Base-by-base conservation (phyloP, 1,140 invertebrate species). In the Drosophila persimilis region DNA sequence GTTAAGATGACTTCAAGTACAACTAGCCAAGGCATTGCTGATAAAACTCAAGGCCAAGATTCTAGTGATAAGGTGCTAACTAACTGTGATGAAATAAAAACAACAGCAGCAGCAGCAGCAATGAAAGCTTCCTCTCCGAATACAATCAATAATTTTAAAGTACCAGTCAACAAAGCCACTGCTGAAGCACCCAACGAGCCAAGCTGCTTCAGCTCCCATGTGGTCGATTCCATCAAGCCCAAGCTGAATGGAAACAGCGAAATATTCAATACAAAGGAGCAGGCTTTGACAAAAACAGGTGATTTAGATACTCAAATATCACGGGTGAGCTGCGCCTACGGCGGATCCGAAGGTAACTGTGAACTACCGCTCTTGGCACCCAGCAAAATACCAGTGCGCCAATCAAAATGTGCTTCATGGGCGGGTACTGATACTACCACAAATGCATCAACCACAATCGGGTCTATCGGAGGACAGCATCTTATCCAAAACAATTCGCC, bases 341-440 rank as follows among this genome's bases (percentile, higher is more conserved):
- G 24, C 17, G 56, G 24, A 15, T 90, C 22, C 76, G 46, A 47
- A n/a, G 22, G 9, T 20, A 91, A 11, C 31, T 60, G 15, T 53
- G 77, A 77, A 20, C 6, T 59, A 11, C 41, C 65, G 43, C 31
- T 57, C 6, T 43, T 41, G 6, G 56, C 65, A 11, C 74, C 74
- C 24, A 91, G 90, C 64, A 91, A 91, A 71, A 91, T 91, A 51
- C 90, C 90, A 45, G 59, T 91, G 45, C 88, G 90, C 17, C 88
- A 93, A 48, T 93, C 93, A 65, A 93, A 94, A 78, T 93, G 93
- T 80, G 92, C 93, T 24, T 93, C 93, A 6, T 94, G 93, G 93
- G 92, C 92, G 65, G 93, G 93, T 2, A 91, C 90, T 56, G 92
- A 90, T 29, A 52, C 65, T 41, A 58, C 67, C 22, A 22, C 73